Conservation (phyloP, 2,888 invertebrate genomes). For the Eurytoma adleriae region DNA sequence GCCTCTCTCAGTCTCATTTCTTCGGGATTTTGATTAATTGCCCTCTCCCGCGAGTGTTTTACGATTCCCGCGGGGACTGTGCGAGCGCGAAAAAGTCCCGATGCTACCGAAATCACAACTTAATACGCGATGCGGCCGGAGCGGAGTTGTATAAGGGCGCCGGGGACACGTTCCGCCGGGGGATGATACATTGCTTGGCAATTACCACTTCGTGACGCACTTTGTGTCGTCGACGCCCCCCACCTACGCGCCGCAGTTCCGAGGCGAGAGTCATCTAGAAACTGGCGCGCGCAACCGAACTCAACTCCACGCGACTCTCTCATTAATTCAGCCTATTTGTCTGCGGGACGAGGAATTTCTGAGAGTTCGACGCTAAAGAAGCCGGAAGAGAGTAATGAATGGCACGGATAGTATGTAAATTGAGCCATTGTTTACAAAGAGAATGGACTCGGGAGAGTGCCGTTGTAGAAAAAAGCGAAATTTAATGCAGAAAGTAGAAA, state of each 20-base stretch:
- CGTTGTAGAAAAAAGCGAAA: too few relatives aligned
- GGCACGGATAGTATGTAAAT: too few relatives aligned
- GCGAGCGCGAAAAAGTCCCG: slow-evolving; percentile 8
- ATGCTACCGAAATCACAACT: slow-evolving; percentile 28
- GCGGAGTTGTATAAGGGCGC: neutral
- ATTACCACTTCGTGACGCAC: slow-evolving; percentile 58
- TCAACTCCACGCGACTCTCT: neutral
- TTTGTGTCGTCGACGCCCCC: neutral
- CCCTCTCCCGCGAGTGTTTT: slow-evolving; percentile 53
- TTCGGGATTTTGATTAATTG: slow-evolving; percentile 47
- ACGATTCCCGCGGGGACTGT: slow-evolving; percentile 48
- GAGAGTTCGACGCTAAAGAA: too few relatives aligned
- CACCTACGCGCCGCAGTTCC: too few relatives aligned
- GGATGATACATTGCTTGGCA: slow-evolving; percentile 64
- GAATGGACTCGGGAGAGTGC: too few relatives aligned
- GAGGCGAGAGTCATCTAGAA: slow-evolving; percentile 11
- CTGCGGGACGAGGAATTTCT: too few relatives aligned
- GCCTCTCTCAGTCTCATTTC: neutral
- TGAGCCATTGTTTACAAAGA: too few relatives aligned
- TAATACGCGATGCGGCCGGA: slow-evolving; percentile 23
- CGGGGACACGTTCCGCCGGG: slow-evolving; percentile 28
- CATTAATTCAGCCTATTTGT: neutral
- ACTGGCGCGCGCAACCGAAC: slow-evolving; percentile 2
- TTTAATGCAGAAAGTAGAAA: too few relatives aligned
- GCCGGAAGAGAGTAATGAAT: too few relatives aligned